Evolutionary conservation across 1,140 invertebrate genomes (phyloP).

Genomic region (Bombus sibiricus): DNA sequence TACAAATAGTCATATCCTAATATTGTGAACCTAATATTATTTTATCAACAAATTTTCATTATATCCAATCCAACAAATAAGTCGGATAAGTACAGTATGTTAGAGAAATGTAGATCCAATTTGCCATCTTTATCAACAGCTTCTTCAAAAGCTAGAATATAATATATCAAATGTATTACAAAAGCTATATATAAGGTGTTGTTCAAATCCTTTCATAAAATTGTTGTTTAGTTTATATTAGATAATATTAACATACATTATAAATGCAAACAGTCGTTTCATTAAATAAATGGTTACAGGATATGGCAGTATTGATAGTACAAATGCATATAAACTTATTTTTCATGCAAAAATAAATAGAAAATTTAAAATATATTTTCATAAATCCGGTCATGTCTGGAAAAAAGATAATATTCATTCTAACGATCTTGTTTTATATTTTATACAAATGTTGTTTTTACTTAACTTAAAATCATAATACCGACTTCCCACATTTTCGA

Average conservation of each 20-base stretch:
- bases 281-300: not conserved
- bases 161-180: constrained; percentile 6
- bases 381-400: not conserved
- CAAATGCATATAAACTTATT: not conserved
- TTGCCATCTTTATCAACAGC: not conserved
- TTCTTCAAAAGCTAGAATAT: constrained; percentile 24
- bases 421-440: not conserved
- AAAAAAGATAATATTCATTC: not conserved
- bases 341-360: not conserved
- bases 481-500: not conserved
- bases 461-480: not conserved
- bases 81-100: constrained; percentile 12
- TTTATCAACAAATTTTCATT: not conserved
- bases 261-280: not conserved
- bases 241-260: not conserved
- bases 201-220: not conserved
- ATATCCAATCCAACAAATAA: constrained; percentile 13
- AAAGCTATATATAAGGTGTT: constrained; percentile 1
- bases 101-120: constrained; percentile 19
- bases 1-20: not conserved
- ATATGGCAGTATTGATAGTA: constrained; percentile 5
- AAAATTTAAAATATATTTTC: not conserved
- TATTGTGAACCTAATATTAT: not conserved
- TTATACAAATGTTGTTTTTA: not conserved
- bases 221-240: constrained; percentile 13